Evolutionary conservation across 2,797 vertebrate species (phyloP).

Genomic region (Tolypeutes matacus): DNA sequence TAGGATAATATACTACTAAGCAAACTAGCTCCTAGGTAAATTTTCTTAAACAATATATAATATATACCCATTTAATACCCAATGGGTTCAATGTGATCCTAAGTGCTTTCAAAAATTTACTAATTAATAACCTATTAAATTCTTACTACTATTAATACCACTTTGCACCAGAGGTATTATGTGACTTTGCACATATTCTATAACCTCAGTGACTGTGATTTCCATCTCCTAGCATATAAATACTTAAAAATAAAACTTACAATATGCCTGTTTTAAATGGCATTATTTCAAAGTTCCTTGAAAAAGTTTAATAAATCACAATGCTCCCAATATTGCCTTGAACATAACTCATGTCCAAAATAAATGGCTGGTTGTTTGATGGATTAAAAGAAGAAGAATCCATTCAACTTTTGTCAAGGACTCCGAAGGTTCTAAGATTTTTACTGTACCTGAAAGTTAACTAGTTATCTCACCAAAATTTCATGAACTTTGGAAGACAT

Average conservation of each 20-base stretch:
- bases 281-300: background rate
- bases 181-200: background rate
- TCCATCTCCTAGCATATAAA: background rate
- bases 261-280: background rate
- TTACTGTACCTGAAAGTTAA: background rate
- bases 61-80: background rate
- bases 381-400: background rate
- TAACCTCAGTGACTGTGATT: background rate
- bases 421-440: background rate
- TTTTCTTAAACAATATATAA: background rate
- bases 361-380: background rate
- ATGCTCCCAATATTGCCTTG: background rate
- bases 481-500: background rate
- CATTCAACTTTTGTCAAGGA: background rate
- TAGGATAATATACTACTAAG: background rate
- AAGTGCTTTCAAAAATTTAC: background rate
- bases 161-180: background rate
- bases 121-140: background rate
- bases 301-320: background rate
- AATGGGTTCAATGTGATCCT: background rate
- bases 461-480: background rate
- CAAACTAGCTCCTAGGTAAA: background rate
- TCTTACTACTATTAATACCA: background rate
- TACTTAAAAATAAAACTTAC: background rate
- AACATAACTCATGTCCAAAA: background rate